Base-by-base conservation (phyloP, 35 echinoderm and acorn worm species). In the Lytechinus variegatus region DNA sequence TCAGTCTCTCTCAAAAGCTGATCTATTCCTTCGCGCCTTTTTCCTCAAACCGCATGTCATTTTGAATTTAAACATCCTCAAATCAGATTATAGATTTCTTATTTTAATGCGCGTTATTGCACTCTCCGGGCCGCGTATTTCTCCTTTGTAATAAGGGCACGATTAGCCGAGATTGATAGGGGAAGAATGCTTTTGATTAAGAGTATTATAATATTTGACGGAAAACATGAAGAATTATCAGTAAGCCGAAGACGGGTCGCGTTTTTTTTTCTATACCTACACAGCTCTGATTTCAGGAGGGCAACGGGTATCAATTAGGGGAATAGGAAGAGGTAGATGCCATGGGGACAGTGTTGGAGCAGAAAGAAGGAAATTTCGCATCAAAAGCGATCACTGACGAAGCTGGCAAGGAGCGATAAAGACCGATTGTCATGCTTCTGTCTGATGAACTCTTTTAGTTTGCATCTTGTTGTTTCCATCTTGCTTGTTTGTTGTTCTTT, bases 331-430 rank as follows among this genome's bases (percentile, higher is more conserved):
- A 44, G 28, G 29, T 28, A 90, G 88, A 90, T 90, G 88, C 52
- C 88, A 90, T 44, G 88, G 88, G 88, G 88, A 90, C 88, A 90
- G 88, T 3, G 4, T 44, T 27, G 21, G 16, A 16, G 88, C 28
- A 54, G 88, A 90, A 54, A 52, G 88, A 9, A 90, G 88, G 88
- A 90, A 90, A 90, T 90, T 90, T 90, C 88, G 88, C 88, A 90
- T 90, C 88, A 90, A 90, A 90, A 90, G 88, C 88, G 88, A 90
- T 90, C 52, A 44, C 88, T 90, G 88, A 90, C 29, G 28, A 54
- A 54, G 9, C 52, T 44, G 33, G 88, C 88, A 90, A 21, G 6
- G 52, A 90, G 88, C 88, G 88, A 90, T 90, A 90, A 90, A 90
- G 29, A 28, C 5, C 52, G 88, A 90, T 52, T 54, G 28, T 90